Conservation (phyloP, 2,888 invertebrate genomes). For the Pyrocoelia pectoralis region DNA sequence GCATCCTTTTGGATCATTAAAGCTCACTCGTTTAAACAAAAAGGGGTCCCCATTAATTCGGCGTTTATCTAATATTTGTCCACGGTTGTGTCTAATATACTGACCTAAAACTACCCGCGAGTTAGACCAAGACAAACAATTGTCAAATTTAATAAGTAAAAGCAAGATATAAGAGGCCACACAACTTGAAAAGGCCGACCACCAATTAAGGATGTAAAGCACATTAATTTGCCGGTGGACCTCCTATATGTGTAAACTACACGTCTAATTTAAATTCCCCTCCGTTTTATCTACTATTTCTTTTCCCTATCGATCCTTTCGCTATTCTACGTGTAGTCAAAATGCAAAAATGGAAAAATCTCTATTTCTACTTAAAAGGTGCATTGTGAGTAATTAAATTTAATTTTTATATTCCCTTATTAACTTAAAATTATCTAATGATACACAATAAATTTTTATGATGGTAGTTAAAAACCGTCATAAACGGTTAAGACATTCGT, state of each 20-base stretch:
- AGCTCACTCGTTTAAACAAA: conserved; percentile 58
- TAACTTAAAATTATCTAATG: conserved; percentile 12
- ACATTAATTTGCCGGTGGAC: conserved; percentile 61
- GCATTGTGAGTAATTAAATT: background rate
- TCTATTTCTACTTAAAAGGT: background rate
- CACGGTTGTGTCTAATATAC: conserved; percentile 56
- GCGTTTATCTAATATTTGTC: conserved; percentile 61
- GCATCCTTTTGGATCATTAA: conserved; percentile 51
- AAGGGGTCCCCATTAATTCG: conserved; percentile 56
- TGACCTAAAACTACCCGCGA: conserved; percentile 47
- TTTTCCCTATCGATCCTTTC: conserved; percentile 6
- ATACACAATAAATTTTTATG: conserved; percentile 20
- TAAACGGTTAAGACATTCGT: conserved; percentile 22
- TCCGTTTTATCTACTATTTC: conserved; percentile 28
- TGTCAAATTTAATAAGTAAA: conserved; percentile 25
- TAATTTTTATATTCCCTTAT: conserved; percentile 11
- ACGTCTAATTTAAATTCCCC: conserved; percentile 39
- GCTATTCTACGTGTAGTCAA: background rate
- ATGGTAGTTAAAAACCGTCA: conserved; percentile 15
- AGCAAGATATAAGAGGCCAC: conserved; percentile 51
- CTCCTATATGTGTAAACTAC: conserved; percentile 55
- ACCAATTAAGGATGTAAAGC: conserved; percentile 61
- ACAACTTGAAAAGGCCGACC: conserved; percentile 56
- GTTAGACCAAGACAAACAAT: conserved; percentile 44
- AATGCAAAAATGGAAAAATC: background rate